phyloP scores from a whole-genome alignment of 2,797 vertebrate species.

The Rhincodon typus region DNA sequence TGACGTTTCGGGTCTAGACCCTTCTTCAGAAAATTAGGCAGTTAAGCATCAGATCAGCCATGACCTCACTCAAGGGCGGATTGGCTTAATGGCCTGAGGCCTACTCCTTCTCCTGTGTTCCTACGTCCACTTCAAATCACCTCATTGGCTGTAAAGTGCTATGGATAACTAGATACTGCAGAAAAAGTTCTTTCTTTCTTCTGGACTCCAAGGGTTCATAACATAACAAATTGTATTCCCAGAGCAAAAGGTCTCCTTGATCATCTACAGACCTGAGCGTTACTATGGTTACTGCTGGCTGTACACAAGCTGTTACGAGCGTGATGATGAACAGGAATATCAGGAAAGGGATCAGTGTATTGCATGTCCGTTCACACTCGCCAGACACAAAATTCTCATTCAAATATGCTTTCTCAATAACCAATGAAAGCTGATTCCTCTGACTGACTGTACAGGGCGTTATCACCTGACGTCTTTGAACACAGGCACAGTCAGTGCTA shows the following conservation, averaged over 20 bases:
- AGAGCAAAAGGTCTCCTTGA: not conserved
- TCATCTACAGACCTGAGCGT: conserved; percentile 75
- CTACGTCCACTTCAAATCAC: too few species aligned
- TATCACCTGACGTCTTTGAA: conserved; percentile 94
- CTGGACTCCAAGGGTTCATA: too few species aligned
- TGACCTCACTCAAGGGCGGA: too few species aligned
- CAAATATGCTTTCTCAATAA: conserved; percentile 96
- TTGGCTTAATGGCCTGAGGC: too few species aligned
- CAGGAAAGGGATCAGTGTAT: conserved; percentile 93
- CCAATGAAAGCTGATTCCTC: conserved; percentile 85
- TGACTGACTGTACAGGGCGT: conserved; percentile 79
- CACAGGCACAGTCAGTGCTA: conserved; percentile 92
- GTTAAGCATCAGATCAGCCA: too few species aligned
- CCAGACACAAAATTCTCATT: conserved; percentile 88
- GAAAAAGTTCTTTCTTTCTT: too few species aligned
- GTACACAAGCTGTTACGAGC: conserved; percentile 93
- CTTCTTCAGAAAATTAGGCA: too few species aligned
- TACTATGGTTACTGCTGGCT: conserved; percentile 95
- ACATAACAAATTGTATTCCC: not conserved
- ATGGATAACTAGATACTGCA: too few species aligned
- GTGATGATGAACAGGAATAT: conserved; percentile 98
- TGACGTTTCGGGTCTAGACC: too few species aligned
- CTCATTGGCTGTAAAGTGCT: too few species aligned
- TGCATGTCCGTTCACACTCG: conserved; percentile 90
- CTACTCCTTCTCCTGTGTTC: too few species aligned